Percentiles rank a stretch among this genome's conserved stretches.
Evolutionary conservation across 2,888 invertebrate species (phyloP).

Genomic region (Margaritifera margaritifera): DNA sequence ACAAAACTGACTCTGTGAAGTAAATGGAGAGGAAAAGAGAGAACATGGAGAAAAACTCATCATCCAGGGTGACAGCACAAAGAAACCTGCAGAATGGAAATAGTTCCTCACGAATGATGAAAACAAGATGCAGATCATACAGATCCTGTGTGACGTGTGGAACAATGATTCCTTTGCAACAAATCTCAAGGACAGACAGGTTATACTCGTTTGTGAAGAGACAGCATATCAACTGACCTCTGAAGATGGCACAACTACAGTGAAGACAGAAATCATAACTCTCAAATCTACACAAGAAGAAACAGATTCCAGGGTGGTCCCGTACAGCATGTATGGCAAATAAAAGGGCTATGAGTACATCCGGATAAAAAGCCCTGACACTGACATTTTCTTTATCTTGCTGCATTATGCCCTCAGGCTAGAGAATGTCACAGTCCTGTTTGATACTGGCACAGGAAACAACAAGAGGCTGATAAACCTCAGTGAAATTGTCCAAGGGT

Average conservation of each 20-base stretch:
- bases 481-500: constrained; percentile 6
- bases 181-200: constrained; percentile 13
- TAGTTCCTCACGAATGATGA: constrained; percentile 14
- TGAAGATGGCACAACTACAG: constrained; percentile 11
- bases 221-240: constrained; percentile 11
- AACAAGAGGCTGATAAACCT: constrained; percentile 16
- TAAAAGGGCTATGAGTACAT: constrained; percentile 18
- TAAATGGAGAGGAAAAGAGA: constrained; percentile 5
- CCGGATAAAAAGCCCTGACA: constrained; percentile 23
- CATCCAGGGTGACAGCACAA: constrained; percentile 9
- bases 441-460: constrained; percentile 24
- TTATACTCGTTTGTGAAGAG: constrained; percentile 14
- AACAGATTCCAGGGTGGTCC: constrained; percentile 20
- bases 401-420: constrained; percentile 17
- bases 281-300: constrained; percentile 23
- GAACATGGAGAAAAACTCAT: constrained; percentile 11
- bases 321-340: constrained; percentile 19
- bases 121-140: constrained; percentile 14
- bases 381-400: constrained; percentile 22
- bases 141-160: no score
- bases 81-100: constrained; percentile 18
- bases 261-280: constrained; percentile 3
- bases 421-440: constrained; percentile 11
- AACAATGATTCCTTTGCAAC: no score
- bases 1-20: constrained; percentile 5